Evolutionary conservation across 2,888 invertebrate species (phyloP), one percentile per base, ranked within the genome.

Genomic region (Galerucella pusilla): DNA sequence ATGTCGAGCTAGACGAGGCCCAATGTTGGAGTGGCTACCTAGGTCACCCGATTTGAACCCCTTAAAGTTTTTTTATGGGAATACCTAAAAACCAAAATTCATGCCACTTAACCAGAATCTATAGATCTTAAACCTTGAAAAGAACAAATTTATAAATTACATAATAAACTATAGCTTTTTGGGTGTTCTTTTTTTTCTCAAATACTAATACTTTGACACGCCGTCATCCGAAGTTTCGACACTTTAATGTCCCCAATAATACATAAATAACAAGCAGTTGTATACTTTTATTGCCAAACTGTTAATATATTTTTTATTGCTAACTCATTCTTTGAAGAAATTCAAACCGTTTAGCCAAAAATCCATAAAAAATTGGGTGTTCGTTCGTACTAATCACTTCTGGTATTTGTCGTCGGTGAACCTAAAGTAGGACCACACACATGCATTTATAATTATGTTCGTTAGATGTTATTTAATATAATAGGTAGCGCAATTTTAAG

Each of bases 251-350:
- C 57, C 7, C 57, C 57, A 57, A 57, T 57, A 57, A 10, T 6
- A 57, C 11, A 57, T 57, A 57, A 57, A 57, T 54, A 54, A 54
- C 54, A 49, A 1, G 14, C 11, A 49, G 49, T 54, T 14, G 54
- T n/a, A n/a, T 16, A 57, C 10, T 57, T 57, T 57, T 57, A 57
- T 57, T 57, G 20, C 16, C 57, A 16, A 57, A 57, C 16, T 57
- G 57, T 57, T 57, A 57, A 57, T 45, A 65, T 46, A 46, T 20
- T n/a, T 65, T 65, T 65, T 65, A 65, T 65, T 65, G 46, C 64
- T 11, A 20, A 65, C 46, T 5, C 2, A 20, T 65, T 65, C 64
- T 65, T 65, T 65, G 64, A 65, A 65, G 46, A 46, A 65, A 46
- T 46, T 20, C 11, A 20, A 65, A 65, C 45, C 20, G 46, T 16